Evolutionary conservation across 2,888 invertebrate genomes (phyloP).

Genomic region (Drosophila paramelanica): DNA sequence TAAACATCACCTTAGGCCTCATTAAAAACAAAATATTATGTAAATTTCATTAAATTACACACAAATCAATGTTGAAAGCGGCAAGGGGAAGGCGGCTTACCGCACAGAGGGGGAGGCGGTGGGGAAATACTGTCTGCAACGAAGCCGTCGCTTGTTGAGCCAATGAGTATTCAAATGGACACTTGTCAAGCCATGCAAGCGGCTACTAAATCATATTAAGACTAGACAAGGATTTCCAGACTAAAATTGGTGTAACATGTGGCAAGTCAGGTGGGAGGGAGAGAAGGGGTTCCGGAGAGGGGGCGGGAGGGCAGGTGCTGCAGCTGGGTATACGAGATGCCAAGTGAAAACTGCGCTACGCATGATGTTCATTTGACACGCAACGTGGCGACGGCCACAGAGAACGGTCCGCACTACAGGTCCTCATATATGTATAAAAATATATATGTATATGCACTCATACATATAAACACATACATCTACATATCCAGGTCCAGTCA

Average conservation of each 20-base stretch:
- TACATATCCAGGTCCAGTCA: conserved; percentile 33
- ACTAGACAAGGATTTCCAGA: conserved; percentile 80
- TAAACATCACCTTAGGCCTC: conserved; percentile 82
- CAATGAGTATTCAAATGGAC: conserved; percentile 84
- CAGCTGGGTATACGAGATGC: conserved; percentile 4
- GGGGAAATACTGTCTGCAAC: conserved; percentile 1
- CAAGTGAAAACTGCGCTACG: conserved; percentile 71
- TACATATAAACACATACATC: neutral
- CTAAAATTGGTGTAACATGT: conserved; percentile 79
- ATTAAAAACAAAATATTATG: conserved; percentile 82
- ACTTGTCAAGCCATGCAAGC: conserved; percentile 83
- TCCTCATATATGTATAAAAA: conserved; percentile 10
- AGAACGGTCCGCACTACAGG: conserved; percentile 21
- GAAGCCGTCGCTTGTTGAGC: conserved; percentile 70
- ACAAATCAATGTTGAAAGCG: conserved; percentile 73
- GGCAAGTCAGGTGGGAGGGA: conserved; percentile 9
- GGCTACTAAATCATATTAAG: conserved; percentile 83
- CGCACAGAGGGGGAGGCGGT: neutral
- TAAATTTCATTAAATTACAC: conserved; percentile 82
- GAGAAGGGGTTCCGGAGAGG: neutral
- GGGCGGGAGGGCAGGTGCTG: conserved; percentile 1
- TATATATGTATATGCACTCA: neutral
- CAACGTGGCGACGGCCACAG: conserved; percentile 65
- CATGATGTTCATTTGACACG: conserved; percentile 84
- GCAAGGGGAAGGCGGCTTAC: neutral